Evolutionary conservation across 2,888 invertebrate genomes (phyloP).

Genomic region (Leucophora obtusa): DNA sequence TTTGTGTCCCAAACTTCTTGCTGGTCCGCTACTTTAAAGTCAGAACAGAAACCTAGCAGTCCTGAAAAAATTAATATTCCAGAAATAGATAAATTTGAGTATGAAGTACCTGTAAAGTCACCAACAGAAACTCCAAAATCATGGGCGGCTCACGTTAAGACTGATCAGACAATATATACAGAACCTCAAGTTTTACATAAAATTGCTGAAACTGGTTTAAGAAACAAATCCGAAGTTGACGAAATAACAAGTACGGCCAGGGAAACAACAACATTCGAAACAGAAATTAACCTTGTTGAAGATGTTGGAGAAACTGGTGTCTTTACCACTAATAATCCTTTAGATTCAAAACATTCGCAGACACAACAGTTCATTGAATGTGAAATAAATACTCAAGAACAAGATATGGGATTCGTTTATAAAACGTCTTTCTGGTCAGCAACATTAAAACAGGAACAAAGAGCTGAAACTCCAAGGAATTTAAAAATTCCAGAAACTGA

Average conservation of each 20-base stretch:
- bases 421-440: slow-evolving; percentile 76
- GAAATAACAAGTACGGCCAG: background rate
- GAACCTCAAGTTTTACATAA: background rate
- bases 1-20: slow-evolving; percentile 72
- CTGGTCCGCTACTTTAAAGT: slow-evolving; percentile 73
- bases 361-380: background rate
- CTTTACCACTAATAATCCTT: background rate
- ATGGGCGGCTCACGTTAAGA: slow-evolving; percentile 44
- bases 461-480: slow-evolving; percentile 50
- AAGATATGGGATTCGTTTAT: slow-evolving; percentile 66
- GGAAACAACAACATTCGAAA: background rate
- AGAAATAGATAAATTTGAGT: background rate
- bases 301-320: too few relatives aligned
- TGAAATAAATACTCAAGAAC: background rate
- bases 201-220: background rate
- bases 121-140: slow-evolving; percentile 41
- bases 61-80: slow-evolving; percentile 22
- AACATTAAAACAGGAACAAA: slow-evolving; percentile 68
- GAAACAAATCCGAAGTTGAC: too few relatives aligned
- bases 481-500: slow-evolving; percentile 52
- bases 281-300: background rate
- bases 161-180: slow-evolving; percentile 35
- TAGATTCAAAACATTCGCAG: background rate
- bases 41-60: slow-evolving; percentile 51
- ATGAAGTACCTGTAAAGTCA: slow-evolving; percentile 50